Evolutionary conservation across 2,888 invertebrate species (phyloP), one percentile per base, ranked within the genome.

Genomic region (Furcula furcula): DNA sequence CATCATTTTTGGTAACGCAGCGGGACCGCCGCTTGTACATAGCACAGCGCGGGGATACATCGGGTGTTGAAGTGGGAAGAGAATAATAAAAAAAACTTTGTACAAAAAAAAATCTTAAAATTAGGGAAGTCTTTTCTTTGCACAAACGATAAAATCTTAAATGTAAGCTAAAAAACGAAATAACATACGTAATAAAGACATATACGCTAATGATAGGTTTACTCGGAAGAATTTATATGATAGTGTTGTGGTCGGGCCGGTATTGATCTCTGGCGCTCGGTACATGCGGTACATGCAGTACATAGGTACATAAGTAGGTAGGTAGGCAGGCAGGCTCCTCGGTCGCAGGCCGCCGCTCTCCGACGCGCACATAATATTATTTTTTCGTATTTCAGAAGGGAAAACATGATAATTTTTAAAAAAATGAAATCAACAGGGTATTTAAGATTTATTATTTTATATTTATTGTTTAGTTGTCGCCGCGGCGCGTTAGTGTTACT

Each of bases 101-200:
- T 84, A 82, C 77, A 84, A 82, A 83, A 70, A 68, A 57, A 55
- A n/a, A n/a, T n/a, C 60, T 65, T 67, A 71, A 64, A 59, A 66
- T 69, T 62, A 64, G 62, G 72, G 46, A 67, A 73, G 62, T 63
- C 59, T 58, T 78, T 76, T 67, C 69, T 79, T 84, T 83, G 86
- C 86, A 86, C 86, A 83, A 86, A 55, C 39, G 57, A 52, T 55
- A 41, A 81, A 65, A 56, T 68, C 66, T 77, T 76, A 74, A 74
- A 74, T 72, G 63, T 75, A 75, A 73, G 72, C 81, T 81, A 84
- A 65, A n/a, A 64, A 60, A 56, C 64, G 59, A 59, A 86, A 84
- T 85, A 82, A 88, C 81, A 88, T 88, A 88, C 87, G 87, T 88
- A 88, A 88, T 82, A 85, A 88, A 88, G 87, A 88, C 87, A 88